Conservation (phyloP, 2,113 vertebrate genomes). For the Ictalurus punctatus region DNA sequence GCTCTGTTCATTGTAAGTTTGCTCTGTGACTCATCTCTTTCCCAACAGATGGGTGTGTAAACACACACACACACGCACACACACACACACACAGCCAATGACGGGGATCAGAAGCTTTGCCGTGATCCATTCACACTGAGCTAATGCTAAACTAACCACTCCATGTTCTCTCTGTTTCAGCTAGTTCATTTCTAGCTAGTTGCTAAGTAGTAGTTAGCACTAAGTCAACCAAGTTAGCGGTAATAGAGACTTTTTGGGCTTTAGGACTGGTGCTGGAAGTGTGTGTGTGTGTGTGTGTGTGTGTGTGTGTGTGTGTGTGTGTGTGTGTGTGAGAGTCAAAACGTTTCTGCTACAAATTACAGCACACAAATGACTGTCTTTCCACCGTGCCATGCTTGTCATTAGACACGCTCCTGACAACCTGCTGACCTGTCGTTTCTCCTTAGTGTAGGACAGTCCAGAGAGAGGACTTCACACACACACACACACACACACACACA, state of each 20-base stretch:
- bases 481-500: neutral
- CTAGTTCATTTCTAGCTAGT: too few relatives aligned
- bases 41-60: slow-evolving; percentile 19
- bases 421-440: slow-evolving; percentile 9
- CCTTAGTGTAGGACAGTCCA: slow-evolving; percentile 24
- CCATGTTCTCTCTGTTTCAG: neutral
- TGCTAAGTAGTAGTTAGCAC: too few relatives aligned
- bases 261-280: neutral
- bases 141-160: neutral
- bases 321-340: neutral
- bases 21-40: slow-evolving; percentile 57
- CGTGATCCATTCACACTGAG: neutral
- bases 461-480: neutral
- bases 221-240: too few relatives aligned
- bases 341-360: slow-evolving; percentile 3
- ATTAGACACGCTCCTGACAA: neutral
- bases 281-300: neutral
- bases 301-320: neutral
- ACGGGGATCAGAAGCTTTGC: neutral
- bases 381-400: neutral
- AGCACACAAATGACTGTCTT: neutral
- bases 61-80: slow-evolving; percentile 19
- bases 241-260: neutral
- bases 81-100: slow-evolving; percentile 9
- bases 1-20: slow-evolving; percentile 45